phyloP scores from a whole-genome alignment of 2,113 vertebrate genomes.

The Aix galericulata region DNA sequence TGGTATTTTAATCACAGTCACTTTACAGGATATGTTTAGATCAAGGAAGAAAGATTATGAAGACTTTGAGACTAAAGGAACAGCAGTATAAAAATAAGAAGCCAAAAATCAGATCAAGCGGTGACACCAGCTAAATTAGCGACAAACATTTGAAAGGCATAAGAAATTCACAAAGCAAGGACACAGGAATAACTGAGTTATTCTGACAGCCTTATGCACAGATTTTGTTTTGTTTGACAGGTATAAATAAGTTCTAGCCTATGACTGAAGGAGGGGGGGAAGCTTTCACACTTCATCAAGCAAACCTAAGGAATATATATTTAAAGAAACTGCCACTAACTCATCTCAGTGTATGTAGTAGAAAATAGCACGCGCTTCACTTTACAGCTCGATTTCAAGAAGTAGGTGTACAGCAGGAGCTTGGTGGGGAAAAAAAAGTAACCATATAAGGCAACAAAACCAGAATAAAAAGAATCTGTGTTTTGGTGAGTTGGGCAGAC shows the following conservation, averaged over 20 bases:
- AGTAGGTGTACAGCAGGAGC: conserved; percentile 49
- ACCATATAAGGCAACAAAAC: conserved; percentile 51
- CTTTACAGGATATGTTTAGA: neutral
- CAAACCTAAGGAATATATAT: conserved; percentile 35
- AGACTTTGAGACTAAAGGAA: neutral
- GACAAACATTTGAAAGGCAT: conserved; percentile 9
- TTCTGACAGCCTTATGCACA: conserved; percentile 41
- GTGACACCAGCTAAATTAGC: neutral
- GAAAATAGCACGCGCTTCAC: conserved; percentile 48
- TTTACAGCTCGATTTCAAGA: conserved; percentile 44
- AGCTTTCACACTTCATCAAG: conserved; percentile 52
- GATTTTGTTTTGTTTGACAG: conserved; percentile 54
- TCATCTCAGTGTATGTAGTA: conserved; percentile 7
- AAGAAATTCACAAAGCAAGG: neutral
- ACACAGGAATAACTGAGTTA: conserved; percentile 27
- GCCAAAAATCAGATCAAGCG: neutral
- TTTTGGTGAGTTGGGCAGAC: conserved; percentile 24
- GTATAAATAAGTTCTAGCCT: conserved; percentile 60
- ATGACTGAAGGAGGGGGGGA: conserved; percentile 6
- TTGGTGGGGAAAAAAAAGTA: conserved; percentile 20
- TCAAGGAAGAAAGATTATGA: neutral
- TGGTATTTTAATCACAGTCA: neutral
- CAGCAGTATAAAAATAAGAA: conserved; percentile 1
- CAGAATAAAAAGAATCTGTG: conserved; percentile 21
- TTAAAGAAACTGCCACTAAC: conserved; percentile 61